phyloP scores from a whole-genome alignment of 92 coral and sea anemone genomes.

The Parazoanthus atlanticus region DNA sequence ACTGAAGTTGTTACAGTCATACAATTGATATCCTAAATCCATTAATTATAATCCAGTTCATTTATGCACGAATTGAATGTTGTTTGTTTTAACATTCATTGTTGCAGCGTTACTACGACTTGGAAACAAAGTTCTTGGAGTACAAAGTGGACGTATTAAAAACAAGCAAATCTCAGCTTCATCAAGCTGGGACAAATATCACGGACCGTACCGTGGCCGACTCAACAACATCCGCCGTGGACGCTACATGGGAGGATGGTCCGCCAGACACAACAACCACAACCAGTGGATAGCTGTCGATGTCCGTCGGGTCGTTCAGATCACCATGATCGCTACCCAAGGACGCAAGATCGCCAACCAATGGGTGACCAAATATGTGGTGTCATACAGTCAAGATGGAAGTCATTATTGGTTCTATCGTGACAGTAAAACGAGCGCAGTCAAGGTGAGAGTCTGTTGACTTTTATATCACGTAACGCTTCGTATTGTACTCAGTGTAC shows the following conservation, averaged over 20 bases:
- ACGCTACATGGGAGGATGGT: conserved; percentile 84
- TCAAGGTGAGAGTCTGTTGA: conserved; percentile 18
- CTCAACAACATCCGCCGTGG: conserved; percentile 68
- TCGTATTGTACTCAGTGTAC: not conserved
- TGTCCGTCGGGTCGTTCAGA: conserved; percentile 62
- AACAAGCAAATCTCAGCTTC: conserved; percentile 74
- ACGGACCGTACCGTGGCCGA: conserved; percentile 73
- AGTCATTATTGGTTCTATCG: conserved; percentile 67
- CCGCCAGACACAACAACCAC: conserved; percentile 82
- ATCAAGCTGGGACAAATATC: conserved; percentile 69
- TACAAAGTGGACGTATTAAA: conserved; percentile 78
- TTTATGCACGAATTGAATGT: not conserved
- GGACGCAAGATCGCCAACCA: conserved; percentile 71
- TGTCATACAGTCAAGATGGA: conserved; percentile 74
- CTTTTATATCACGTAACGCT: not conserved
- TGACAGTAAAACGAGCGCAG: conserved; percentile 27
- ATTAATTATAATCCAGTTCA: not conserved
- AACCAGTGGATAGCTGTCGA: conserved; percentile 87
- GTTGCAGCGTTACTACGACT: conserved; percentile 67
- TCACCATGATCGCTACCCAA: conserved; percentile 83
- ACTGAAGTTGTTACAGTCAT: too few species aligned
- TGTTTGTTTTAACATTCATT: too few species aligned
- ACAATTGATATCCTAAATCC: too few species aligned
- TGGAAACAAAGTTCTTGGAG: conserved; percentile 73
- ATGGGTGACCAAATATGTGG: conserved; percentile 68